These are phyloP conservation scores for Ochlodes sylvanus DNA, from an alignment of 2,888 invertebrate genomes.

Conservation along the genomic window DNA sequence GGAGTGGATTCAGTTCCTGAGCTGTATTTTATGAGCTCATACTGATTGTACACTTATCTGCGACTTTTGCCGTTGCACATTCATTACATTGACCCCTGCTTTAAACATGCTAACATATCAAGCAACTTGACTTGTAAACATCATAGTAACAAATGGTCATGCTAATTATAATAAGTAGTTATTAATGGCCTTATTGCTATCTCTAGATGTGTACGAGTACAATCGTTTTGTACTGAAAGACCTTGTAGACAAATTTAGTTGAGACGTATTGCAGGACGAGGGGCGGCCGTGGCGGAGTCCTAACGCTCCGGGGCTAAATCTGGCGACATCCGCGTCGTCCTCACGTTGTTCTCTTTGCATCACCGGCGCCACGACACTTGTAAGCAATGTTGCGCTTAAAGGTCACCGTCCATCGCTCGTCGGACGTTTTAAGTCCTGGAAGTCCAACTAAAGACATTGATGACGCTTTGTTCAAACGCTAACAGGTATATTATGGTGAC, in stretches of 20 bases:
- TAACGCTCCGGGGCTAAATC: slow-evolving; percentile 59
- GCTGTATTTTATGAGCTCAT: no score
- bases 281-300: slow-evolving; percentile 43
- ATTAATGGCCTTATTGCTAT: no score
- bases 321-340: slow-evolving; percentile 64
- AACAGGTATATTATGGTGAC: background rate
- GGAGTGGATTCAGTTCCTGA: no score
- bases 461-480: background rate
- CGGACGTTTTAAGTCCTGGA: slow-evolving; percentile 26
- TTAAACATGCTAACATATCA: no score
- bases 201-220: background rate
- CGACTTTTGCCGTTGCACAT: no score
- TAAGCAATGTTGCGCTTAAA: slow-evolving; percentile 2
- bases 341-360: slow-evolving; percentile 54
- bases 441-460: background rate
- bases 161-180: no score
- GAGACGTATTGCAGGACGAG: slow-evolving; percentile 64
- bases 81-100: no score
- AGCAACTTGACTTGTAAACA: no score
- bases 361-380: slow-evolving; percentile 49
- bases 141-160: no score
- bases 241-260: slow-evolving; percentile 62
- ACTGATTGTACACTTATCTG: no score
- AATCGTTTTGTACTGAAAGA: slow-evolving; percentile 34
- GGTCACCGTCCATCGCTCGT: slow-evolving; percentile 46